phyloP scores from a whole-genome alignment of 2,113 vertebrate genomes.

The Eleginops maclovinus region DNA sequence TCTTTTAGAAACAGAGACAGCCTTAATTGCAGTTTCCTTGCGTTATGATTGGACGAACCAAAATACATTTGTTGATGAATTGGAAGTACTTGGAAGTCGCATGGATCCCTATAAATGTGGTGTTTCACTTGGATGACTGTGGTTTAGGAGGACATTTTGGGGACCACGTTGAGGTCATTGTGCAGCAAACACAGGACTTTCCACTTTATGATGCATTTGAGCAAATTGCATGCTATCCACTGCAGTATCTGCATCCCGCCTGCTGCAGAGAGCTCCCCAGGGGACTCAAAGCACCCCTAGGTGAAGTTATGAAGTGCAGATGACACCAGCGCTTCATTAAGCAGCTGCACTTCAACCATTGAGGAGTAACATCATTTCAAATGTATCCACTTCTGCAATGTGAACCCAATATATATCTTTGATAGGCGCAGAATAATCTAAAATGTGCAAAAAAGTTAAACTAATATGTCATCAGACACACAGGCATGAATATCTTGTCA shows the following conservation, averaged over 20 bases:
- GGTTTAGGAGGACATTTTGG: no score
- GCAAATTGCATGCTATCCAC: neutral
- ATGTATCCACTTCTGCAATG: neutral
- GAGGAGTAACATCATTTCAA: no score
- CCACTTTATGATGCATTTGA: slow-evolving; percentile 1
- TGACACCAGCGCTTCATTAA: slow-evolving; percentile 26
- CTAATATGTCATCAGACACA: neutral
- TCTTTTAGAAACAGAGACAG: no score
- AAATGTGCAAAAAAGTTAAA: neutral
- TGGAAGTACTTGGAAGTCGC: no score
- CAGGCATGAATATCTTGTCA: no score
- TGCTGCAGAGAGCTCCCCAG: slow-evolving; percentile 9
- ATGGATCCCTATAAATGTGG: no score
- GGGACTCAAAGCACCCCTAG: slow-evolving; percentile 52
- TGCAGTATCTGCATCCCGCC: slow-evolving; percentile 6
- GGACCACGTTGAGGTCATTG: neutral
- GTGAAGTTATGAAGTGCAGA: slow-evolving; percentile 46
- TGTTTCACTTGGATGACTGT: no score
- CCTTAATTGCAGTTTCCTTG: neutral
- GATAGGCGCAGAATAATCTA: neutral
- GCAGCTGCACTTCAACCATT: neutral
- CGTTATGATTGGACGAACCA: neutral
- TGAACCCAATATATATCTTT: neutral
- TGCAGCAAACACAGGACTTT: neutral
- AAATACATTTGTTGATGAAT: neutral